These are phyloP conservation scores for Podarcis cretensis DNA, from an alignment of 2,113 vertebrate species.

Conservation along the genomic window DNA sequence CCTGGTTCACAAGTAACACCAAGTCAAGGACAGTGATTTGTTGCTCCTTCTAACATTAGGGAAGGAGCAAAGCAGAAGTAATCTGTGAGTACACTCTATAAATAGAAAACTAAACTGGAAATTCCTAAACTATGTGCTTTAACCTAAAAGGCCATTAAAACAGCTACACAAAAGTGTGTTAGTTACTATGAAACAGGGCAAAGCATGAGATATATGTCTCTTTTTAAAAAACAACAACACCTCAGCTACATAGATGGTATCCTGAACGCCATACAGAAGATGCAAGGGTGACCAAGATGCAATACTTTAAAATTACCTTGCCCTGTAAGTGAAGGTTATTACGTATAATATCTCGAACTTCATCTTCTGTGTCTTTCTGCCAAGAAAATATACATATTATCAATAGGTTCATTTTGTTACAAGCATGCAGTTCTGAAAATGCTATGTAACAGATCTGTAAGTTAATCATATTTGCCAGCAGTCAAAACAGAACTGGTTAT, in stretches of 20 bases:
- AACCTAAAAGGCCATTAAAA: background rate
- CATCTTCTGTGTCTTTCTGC: conserved; percentile 97
- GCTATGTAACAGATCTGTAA: background rate
- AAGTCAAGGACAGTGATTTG: background rate
- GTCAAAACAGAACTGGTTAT: background rate
- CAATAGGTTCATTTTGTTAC: conserved; percentile 5
- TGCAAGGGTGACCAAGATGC: conserved; percentile 14
- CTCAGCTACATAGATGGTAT: background rate
- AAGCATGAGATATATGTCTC: background rate
- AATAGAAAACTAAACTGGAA: background rate
- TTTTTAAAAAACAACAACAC: background rate
- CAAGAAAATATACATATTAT: conserved; percentile 61
- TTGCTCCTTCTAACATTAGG: background rate
- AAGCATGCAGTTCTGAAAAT: background rate
- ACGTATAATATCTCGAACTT: conserved; percentile 90
- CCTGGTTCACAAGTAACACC: background rate
- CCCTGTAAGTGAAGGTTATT: conserved; percentile 95
- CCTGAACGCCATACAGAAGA: background rate
- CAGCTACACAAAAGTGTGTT: background rate
- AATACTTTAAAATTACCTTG: conserved; percentile 81
- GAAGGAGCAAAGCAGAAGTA: too few species aligned
- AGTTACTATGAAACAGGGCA: background rate
- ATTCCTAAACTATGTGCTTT: background rate
- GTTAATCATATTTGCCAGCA: background rate
- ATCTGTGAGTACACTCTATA: background rate